phyloP scores from a whole-genome alignment of 1,140 invertebrate species.

The Drosophila kurseongensis region DNA sequence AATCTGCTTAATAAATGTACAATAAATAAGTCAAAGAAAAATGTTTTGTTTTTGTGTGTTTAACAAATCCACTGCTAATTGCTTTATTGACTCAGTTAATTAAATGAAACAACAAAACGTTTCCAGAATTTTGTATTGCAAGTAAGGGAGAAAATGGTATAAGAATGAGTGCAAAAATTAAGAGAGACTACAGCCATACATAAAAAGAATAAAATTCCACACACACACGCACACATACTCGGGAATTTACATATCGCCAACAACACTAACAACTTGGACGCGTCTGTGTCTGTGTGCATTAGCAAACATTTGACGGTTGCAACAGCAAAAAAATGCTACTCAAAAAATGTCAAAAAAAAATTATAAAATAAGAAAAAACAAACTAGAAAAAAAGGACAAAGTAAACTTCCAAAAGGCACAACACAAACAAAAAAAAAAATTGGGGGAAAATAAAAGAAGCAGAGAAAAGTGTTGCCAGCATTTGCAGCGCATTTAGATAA shows the following conservation, averaged over 20 bases:
- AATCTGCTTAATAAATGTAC: no score
- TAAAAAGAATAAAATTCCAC: slow-evolving; percentile 18
- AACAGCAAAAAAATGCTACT: slow-evolving; percentile 11
- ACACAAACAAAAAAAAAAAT: slow-evolving; percentile 26
- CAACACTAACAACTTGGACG: slow-evolving; percentile 12
- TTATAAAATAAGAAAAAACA: slow-evolving; percentile 11
- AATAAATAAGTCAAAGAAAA: no score
- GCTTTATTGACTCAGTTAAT: neutral
- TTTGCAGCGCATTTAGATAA: slow-evolving; percentile 48
- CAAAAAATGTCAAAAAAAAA: slow-evolving; percentile 11
- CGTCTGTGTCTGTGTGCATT: slow-evolving; percentile 28
- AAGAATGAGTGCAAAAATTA: slow-evolving; percentile 3
- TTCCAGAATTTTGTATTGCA: neutral
- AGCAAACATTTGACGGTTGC: slow-evolving; percentile 44
- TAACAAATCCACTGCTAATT: no score
- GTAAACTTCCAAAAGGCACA: slow-evolving; percentile 51
- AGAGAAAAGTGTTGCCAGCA: slow-evolving; percentile 47
- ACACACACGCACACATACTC: neutral
- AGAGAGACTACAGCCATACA: slow-evolving; percentile 2
- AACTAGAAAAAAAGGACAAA: slow-evolving; percentile 24
- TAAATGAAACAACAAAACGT: neutral
- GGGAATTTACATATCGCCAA: neutral
- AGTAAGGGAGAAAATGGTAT: neutral
- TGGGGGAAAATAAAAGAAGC: slow-evolving; percentile 1
- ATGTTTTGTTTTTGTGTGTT: no score